Conservation (phyloP, 2,113 vertebrate genomes). For the Coregonus clupeaformis region DNA sequence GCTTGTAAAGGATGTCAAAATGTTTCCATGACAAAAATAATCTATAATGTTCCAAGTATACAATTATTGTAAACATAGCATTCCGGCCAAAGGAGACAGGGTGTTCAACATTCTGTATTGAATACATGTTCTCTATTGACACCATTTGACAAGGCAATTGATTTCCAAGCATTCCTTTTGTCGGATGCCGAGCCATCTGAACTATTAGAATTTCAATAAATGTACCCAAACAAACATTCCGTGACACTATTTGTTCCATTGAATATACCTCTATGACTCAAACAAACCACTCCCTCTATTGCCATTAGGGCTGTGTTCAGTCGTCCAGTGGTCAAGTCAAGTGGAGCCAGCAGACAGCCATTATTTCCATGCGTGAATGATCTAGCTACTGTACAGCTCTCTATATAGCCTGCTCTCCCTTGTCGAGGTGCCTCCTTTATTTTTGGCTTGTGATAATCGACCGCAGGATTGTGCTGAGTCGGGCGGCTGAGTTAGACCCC, state of each 20-base stretch:
- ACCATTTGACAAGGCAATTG: neutral
- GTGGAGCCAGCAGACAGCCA: conserved; percentile 24
- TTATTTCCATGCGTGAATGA: conserved; percentile 42
- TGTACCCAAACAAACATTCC: conserved; percentile 15
- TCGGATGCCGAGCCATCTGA: neutral
- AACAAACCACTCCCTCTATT: conserved; percentile 12
- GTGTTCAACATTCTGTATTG: neutral
- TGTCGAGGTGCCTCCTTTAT: conserved; percentile 16
- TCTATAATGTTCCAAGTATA: neutral
- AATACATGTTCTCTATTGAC: neutral
- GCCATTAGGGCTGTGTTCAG: conserved; percentile 8
- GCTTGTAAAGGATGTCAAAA: neutral
- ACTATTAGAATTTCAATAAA: conserved; percentile 6
- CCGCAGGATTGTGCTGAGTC: conserved; percentile 49
- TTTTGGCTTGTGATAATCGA: conserved; percentile 34
- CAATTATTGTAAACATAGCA: neutral
- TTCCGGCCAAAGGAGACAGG: neutral
- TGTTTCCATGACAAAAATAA: neutral
- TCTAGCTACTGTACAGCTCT: conserved; percentile 2
- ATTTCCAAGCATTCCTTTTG: neutral
- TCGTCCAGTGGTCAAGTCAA: conserved; percentile 12
- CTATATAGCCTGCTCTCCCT: conserved; percentile 12
- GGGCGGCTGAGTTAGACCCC: conserved; percentile 22
- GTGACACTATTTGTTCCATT: neutral
- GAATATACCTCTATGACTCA: conserved; percentile 13